phyloP scores from a whole-genome alignment of 2,113 vertebrate genomes.

The Salvelinus sp. region DNA sequence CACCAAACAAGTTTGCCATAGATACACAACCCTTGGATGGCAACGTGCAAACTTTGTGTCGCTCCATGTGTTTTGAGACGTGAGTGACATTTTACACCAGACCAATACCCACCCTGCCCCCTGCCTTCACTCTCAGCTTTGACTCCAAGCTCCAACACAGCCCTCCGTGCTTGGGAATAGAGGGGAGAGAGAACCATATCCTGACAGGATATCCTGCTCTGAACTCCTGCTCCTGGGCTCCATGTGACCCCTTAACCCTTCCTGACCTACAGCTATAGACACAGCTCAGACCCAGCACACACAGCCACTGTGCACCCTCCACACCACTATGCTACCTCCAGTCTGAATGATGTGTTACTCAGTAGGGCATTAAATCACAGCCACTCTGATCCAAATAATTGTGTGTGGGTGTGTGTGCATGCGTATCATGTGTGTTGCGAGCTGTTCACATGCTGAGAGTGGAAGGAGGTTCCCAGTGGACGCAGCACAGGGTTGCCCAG shows the following conservation, averaged over 20 bases:
- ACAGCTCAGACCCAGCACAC: no score
- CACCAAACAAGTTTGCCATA: no score
- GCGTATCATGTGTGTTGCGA: background rate
- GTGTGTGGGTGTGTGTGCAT: background rate
- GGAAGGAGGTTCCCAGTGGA: slow-evolving; percentile 37
- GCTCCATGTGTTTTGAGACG: no score
- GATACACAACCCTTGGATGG: no score
- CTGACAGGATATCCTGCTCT: slow-evolving; percentile 32
- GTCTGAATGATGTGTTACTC: no score
- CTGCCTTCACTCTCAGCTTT: no score
- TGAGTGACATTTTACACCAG: no score
- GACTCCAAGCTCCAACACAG: no score
- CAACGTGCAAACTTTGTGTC: no score
- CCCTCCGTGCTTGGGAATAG: slow-evolving; percentile 8
- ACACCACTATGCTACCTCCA: background rate
- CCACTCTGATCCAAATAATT: background rate
- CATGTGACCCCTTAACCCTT: slow-evolving; percentile 21
- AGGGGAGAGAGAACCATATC: slow-evolving; percentile 7
- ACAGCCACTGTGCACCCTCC: background rate
- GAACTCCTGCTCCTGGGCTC: slow-evolving; percentile 10
- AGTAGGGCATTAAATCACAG: no score
- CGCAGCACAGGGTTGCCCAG: slow-evolving; percentile 35
- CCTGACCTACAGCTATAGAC: background rate
- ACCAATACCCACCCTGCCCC: no score
- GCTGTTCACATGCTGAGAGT: background rate